Base-by-base conservation (phyloP, 1,140 invertebrate genomes). In the Trichomalopsis sarcophagae region DNA sequence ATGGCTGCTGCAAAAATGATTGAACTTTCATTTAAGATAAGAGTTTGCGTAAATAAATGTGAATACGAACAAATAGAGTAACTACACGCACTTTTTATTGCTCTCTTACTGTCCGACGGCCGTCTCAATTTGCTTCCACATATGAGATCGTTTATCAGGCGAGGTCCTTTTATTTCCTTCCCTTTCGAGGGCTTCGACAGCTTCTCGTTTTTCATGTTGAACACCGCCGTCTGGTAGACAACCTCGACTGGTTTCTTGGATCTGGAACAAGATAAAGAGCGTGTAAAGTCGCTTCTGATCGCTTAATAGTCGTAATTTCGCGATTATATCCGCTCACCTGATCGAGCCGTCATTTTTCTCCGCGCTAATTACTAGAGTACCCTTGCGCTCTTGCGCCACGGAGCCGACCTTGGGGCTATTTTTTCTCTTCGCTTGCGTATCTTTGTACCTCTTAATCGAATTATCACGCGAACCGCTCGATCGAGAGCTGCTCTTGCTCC, bases 171-270 rank as follows among this genome's bases (percentile, higher is more conserved):
- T 9, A 85, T 44, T 76, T 88, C 85, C 40, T 88, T 89, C 71
- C 81, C 84, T 36, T 89, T 89, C 66, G 50, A 13, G 6, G 89
- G 84, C 66, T 89, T 90, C 7, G 87, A 87, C n/a, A 91, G 82
- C 78, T 89, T 89, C 86, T 92, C 90, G 86, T 92, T 92, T 87
- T 89, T 90, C 90, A 92, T 92, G 79, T 92, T 92, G 78, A 88
- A 92, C 33, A 92, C 88, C 66, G 90, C 91, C 1, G 90, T 92
- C 83, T 90, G 86, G 81, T 92, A 90, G 30, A 92, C 89, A 79
- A 92, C 89, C 87, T 92, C 90, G 21, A 90, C 87, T 50, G 90
- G 90, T 83, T 91, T 89, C 84, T 90, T 91, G 2, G 85, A 83
- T 78, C 89, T 90, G 85, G 82, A 75, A 55, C 17, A 27, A 21